A percentile compares a stretch with the other conserved stretches of the same genome.
phyloP scores from a whole-genome alignment of 2,797 vertebrate species.

The Muscicapa striata region DNA sequence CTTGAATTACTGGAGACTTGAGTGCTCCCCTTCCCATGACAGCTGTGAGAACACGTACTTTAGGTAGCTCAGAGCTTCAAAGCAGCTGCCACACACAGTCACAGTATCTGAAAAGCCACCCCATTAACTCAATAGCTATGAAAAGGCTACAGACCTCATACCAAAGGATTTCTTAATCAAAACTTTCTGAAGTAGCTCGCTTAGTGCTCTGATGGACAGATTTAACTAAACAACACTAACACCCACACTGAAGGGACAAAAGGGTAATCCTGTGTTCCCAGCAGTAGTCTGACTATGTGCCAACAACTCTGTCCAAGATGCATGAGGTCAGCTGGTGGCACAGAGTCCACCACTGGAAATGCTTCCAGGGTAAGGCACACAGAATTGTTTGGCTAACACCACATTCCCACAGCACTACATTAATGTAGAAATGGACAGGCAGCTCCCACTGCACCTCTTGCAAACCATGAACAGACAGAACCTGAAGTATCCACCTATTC shows the following conservation, averaged over 20 bases:
- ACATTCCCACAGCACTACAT: neutral
- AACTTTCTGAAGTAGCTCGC: neutral
- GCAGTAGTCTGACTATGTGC: neutral
- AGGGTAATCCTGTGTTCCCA: neutral
- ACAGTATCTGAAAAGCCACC: neutral
- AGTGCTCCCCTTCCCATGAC: neutral
- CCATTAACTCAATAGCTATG: neutral
- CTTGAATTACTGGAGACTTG: neutral
- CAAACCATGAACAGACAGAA: neutral
- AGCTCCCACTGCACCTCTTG: neutral
- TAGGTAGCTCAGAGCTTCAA: neutral
- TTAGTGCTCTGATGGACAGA: neutral
- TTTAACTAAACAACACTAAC: neutral
- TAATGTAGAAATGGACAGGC: fast-evolving
- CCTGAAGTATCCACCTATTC: neutral
- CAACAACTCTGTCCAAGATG: neutral
- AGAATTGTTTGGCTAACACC: fast-evolving
- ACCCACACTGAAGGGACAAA: neutral
- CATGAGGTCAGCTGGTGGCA: neutral
- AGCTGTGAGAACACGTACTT: neutral
- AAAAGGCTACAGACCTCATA: neutral
- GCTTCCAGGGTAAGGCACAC: neutral
- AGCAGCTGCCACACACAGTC: neutral
- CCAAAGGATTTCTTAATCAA: neutral
- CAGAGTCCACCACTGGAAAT: neutral